Evolutionary conservation across 1,140 invertebrate genomes (phyloP), one percentile per base, ranked within the genome.

Genomic region (Rhopalosiphum maidis): DNA sequence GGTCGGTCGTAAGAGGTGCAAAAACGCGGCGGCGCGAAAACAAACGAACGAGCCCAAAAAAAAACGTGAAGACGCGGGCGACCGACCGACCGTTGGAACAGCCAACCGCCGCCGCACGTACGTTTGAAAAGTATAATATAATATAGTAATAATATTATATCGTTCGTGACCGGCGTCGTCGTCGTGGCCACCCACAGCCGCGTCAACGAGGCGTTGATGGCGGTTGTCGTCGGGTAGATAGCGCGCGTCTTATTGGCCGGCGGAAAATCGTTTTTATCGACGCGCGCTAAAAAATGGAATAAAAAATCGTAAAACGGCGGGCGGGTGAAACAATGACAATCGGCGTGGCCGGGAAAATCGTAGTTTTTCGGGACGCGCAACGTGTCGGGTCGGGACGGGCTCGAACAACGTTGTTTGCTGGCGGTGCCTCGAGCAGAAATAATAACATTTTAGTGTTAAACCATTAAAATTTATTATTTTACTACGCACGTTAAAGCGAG

Each of bases 181-280:
- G 30, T 68, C 60, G 60, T 68, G 60, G 60, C 60, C 60, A 68
- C 60, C 60, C 60, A n/a, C 60, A 68, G 30, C 25, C 60, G 60
- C 60, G 60, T 68, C 60, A 30, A 3, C 30, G 60, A 15, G 30
- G 30, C 60, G 11, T 41, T 41, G 41, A 30, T 4, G 2, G 30
- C 30, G 30, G 11, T 15, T 15, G 25, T 88, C 6, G 21, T 22
- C 89, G 89, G 37, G 3, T 60, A 90, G 89, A 90, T 90, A 51
- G 89, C 89, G 89, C 37, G 37, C 37, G 25, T n/a, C 1, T 25
- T 90, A 60, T 68, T 2, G 25, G 30, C 37, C 37, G 37, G 54
- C 37, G 54, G 15, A 90, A 55, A 90, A 55, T 51, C 30, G 46
- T 86, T 86, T 86, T 43, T 46, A 86, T 86, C 83, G 83, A 86